Conservation (phyloP, 1,140 invertebrate species). For the Ridgeia piscesae region DNA sequence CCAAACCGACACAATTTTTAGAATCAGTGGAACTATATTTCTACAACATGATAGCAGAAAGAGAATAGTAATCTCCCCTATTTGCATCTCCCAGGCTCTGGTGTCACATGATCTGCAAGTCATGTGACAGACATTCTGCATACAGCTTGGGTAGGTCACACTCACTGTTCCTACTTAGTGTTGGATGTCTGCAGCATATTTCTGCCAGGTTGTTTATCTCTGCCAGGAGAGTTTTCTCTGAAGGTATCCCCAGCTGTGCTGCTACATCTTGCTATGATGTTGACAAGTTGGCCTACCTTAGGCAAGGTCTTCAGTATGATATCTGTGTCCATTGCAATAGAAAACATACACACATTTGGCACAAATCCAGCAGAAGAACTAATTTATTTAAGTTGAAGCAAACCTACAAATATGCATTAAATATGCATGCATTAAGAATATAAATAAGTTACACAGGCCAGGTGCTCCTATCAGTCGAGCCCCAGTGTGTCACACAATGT, state of each 20-base stretch:
- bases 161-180: background rate
- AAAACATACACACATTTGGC: background rate
- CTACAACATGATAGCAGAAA: too few species aligned
- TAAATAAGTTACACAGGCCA: too few species aligned
- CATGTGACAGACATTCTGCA: background rate
- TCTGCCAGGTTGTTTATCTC: background rate
- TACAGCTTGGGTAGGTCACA: background rate
- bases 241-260: background rate
- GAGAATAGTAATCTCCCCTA: too few species aligned
- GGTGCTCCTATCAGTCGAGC: too few species aligned
- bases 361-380: background rate
- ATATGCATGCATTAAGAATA: too few species aligned
- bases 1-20: too few species aligned
- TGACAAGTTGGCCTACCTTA: background rate
- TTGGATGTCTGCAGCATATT: background rate
- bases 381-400: too few species aligned
- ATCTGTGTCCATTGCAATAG: background rate
- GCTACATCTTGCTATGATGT: too few species aligned
- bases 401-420: too few species aligned
- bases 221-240: background rate
- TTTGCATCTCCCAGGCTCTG: background rate
- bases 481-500: too few species aligned
- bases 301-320: background rate
- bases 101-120: background rate
- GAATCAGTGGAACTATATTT: too few species aligned